A percentile compares a stretch with the other conserved stretches of the same genome.
These are phyloP conservation scores for Charadrius vociferus DNA, from an alignment of 2,113 vertebrate genomes.

Conservation along the genomic window DNA sequence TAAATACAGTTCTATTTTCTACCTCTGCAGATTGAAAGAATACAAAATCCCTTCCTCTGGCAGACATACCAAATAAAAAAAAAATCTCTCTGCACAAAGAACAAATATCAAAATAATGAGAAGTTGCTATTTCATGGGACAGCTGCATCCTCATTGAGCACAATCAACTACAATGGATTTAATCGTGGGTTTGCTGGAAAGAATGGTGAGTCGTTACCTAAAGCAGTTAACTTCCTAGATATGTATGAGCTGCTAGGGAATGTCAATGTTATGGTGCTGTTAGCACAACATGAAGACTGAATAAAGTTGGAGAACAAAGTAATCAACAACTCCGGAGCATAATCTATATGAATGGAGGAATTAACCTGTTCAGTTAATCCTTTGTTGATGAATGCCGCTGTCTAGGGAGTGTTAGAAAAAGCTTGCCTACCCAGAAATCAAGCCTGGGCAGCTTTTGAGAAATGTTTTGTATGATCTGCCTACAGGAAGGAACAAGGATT, in stretches of 20 bases:
- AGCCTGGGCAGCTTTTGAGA: not conserved
- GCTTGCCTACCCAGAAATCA: not conserved
- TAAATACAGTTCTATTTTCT: conserved; percentile 14
- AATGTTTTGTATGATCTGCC: not conserved
- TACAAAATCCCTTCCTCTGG: conserved; percentile 88
- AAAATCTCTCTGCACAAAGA: conserved; percentile 77
- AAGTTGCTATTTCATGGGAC: conserved; percentile 87
- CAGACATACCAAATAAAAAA: conserved; percentile 83
- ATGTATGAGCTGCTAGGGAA: not conserved
- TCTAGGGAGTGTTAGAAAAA: not conserved
- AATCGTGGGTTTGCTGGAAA: conserved; percentile 87
- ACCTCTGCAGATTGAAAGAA: conserved; percentile 82
- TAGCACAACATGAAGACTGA: not conserved
- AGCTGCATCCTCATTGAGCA: not conserved
- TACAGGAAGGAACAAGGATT: not conserved
- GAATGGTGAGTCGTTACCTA: conserved; percentile 77
- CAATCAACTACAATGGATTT: conserved; percentile 83
- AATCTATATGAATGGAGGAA: not conserved
- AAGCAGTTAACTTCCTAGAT: not conserved
- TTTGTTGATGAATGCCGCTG: not conserved
- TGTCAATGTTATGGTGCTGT: fast-evolving
- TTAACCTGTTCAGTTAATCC: not conserved
- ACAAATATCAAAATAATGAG: conserved; percentile 78
- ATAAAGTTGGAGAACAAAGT: not conserved
- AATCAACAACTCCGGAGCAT: not conserved